Conservation (phyloP, 1,140 invertebrate species). For the Paraescarpia echinospica region DNA sequence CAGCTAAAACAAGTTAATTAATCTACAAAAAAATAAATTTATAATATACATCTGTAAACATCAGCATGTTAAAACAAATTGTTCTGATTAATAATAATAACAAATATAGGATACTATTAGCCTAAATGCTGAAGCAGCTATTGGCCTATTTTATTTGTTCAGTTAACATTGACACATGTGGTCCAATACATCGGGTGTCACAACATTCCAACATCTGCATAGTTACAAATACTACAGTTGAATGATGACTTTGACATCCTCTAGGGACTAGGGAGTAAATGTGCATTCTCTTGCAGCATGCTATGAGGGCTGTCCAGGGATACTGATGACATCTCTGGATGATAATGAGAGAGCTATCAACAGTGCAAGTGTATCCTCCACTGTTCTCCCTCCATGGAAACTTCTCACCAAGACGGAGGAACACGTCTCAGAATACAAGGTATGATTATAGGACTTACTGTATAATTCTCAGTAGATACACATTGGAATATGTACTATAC, state of each 20-base stretch:
- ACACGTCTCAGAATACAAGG: background rate
- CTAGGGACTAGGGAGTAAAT: background rate
- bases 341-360: slow-evolving; percentile 62
- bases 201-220: background rate
- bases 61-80: too few species aligned
- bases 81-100: too few species aligned
- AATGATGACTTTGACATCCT: too few species aligned
- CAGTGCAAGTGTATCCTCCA: background rate
- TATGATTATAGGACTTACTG: background rate
- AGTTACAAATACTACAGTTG: background rate
- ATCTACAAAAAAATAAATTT: too few species aligned
- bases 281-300: slow-evolving; percentile 69
- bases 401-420: background rate
- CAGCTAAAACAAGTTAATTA: too few species aligned
- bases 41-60: too few species aligned
- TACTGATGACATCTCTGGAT: slow-evolving; percentile 76
- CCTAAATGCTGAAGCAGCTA: background rate
- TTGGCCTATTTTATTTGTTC: background rate
- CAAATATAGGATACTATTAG: background rate
- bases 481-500: too few species aligned
- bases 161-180: background rate
- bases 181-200: too few species aligned
- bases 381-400: background rate
- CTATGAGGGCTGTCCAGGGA: slow-evolving; percentile 84
- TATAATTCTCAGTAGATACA: too few species aligned